Base-by-base conservation (phyloP, 2,888 invertebrate genomes). In the Drosophila mimetica region DNA sequence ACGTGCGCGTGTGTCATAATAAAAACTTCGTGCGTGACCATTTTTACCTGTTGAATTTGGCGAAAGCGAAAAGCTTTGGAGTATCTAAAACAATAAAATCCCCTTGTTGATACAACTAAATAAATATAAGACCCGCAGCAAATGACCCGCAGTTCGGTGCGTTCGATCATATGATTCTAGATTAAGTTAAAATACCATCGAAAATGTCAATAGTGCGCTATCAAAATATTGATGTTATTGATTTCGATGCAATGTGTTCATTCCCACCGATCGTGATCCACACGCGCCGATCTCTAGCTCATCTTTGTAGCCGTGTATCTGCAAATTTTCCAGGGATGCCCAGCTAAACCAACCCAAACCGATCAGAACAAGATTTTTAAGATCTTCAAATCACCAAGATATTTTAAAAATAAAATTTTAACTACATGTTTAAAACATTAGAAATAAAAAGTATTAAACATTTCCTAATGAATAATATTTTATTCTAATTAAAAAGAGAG, bases 141-240 rank as follows among this genome's bases (percentile, higher is more conserved):
- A 53, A 14, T 11, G 41, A 30, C 30, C 42, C 28, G 42, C 11
- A 42, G 14, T 14, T 41, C 16, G 16, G 46, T 22, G 37, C 16
- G 30, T 32, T 61, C 32, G n/a, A 57, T 61, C 60, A 61, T 61
- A 61, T 61, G 60, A 55, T 53, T 42, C 42, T 16, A 25, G 52
- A 32, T 39, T 20, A 52, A 9, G 36, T 8, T 20, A 25, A 36
- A 61, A 47, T 32, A 20, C 11, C 4, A 16, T 37, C 28, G 11
- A 22, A 16, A 37, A 30, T 57, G 20, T 46, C 46, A 46, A 61
- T 25, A 39, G 20, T 46, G 44, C 55, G 4, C 20, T 25, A 37
- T 32, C 41, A 41, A 30, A 44, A 37, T 57, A 55, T 57, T 37
- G 30, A 60, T 57, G 30, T 30, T 39, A 20, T n/a, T 13, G 37